A percentile compares a stretch with the other conserved stretches of the same genome.
Conservation (phyloP, 2,797 vertebrate species). For the Amniataba percoides region DNA sequence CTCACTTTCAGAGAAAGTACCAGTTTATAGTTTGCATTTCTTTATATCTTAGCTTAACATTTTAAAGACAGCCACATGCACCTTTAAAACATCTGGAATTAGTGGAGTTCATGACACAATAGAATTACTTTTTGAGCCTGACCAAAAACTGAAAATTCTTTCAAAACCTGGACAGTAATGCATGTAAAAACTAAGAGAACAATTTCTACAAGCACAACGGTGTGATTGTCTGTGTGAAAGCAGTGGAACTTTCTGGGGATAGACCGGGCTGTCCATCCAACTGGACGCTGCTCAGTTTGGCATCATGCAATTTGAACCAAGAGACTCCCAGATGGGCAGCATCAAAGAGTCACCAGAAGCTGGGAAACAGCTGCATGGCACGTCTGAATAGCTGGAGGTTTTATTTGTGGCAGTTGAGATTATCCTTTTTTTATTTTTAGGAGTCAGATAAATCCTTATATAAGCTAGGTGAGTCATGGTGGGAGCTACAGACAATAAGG, state of each 20-base stretch:
- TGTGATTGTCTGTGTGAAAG: not conserved
- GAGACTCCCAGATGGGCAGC: slow-evolving; percentile 48
- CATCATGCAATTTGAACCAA: not conserved
- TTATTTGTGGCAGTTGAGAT: slow-evolving; percentile 75
- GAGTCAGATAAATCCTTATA: slow-evolving; percentile 74
- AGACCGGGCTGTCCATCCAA: slow-evolving; percentile 35
- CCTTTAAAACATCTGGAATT: slow-evolving; percentile 21
- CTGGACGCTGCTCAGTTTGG: slow-evolving; percentile 32
- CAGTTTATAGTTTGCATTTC: slow-evolving; percentile 3
- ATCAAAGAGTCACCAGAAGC: slow-evolving; percentile 66
- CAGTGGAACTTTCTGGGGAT: slow-evolving; percentile 28
- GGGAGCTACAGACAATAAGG: slow-evolving; percentile 65
- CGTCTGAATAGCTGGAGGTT: slow-evolving; percentile 61
- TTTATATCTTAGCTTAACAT: not conserved
- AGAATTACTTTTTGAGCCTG: not conserved
- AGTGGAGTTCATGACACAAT: not conserved
- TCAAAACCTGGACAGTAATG: not conserved
- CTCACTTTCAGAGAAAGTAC: not conserved
- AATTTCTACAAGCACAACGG: not conserved
- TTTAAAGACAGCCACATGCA: not conserved
- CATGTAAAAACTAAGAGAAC: not conserved
- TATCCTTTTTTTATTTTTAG: slow-evolving; percentile 84
- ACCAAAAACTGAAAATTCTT: not conserved
- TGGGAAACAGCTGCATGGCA: slow-evolving; percentile 75
- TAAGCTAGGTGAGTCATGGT: slow-evolving; percentile 79